Percentiles rank a stretch among this genome's conserved stretches.
phyloP scores from a whole-genome alignment of 2,888 invertebrate species.

The Limnephilus marmoratus region DNA sequence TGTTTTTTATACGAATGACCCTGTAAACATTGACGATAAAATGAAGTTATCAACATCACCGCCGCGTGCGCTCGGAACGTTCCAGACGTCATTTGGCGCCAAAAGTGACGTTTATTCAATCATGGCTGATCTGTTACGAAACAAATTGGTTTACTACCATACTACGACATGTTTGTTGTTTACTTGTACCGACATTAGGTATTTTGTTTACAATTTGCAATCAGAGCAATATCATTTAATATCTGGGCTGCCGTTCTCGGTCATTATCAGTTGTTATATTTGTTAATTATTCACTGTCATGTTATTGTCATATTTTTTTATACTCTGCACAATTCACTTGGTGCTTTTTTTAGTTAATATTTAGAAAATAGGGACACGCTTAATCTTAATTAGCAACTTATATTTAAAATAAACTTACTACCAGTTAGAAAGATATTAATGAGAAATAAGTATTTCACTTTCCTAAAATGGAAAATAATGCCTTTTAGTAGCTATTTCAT shows the following conservation, averaged over 20 bases:
- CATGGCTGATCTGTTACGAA: neutral
- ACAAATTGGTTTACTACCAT: neutral
- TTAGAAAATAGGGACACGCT: too few species aligned
- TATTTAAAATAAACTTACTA: too few species aligned
- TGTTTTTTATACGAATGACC: neutral
- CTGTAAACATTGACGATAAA: neutral
- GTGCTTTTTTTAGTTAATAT: neutral
- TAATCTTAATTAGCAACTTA: too few species aligned
- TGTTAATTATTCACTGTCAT: neutral
- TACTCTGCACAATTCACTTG: neutral
- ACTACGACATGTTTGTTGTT: neutral
- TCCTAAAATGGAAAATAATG: too few species aligned
- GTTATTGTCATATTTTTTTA: neutral
- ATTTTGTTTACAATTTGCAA: neutral
- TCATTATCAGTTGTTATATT: neutral
- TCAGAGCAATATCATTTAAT: neutral
- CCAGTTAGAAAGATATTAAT: too few species aligned
- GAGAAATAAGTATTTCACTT: too few species aligned
- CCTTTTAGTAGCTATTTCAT: too few species aligned
- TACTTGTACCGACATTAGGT: neutral
- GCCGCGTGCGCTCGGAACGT: neutral
- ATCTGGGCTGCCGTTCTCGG: neutral
- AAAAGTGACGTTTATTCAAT: neutral
- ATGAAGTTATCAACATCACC: neutral
- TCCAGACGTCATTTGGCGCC: neutral